Evolutionary conservation across 2,113 vertebrate genomes (phyloP), one percentile per base, ranked within the genome.

Genomic region (Sula dactylatra): DNA sequence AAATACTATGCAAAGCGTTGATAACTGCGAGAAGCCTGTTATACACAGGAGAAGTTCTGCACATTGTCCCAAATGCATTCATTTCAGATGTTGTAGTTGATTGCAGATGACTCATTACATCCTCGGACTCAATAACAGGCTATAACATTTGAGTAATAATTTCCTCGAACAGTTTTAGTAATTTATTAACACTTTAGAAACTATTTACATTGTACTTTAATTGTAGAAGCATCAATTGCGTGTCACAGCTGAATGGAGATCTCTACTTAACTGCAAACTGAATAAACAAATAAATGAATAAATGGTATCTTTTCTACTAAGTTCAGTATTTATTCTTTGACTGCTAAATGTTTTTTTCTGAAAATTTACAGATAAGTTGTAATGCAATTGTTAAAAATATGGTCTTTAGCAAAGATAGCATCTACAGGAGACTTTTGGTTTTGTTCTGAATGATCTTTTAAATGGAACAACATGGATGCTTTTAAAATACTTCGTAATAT

Each of bases 111-210:
- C 55, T 90, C 49, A 25, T 80, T 93, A 70, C 62, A 73, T 83
- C 67, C 70, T 84, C 8, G 5, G 32, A 78, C 59, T 83, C 55
- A 78, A 29, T 72, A 89, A 74, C 36, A 72, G 61, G 52, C 69
- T 82, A 42, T 91, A 94, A 76, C 40, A 79, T 76, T 89, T 92
- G 77, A 90, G 79, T 87, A 96, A 86, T 87, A 86, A 79, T 64
- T 79, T 95, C 44, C 65, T 91, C 54, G 79, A 86, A 71, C 44
- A 65, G 49, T 94, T 86, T 85, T 72, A 82, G 77, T 85, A 94
- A 96, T 94, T 95, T 97, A 94, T 95, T 88, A 95, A 85, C 34
- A 47, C 52, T 82, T 89, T 58, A 69, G 45, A 87, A 89, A 73
- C 40, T 91, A 66, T 93, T 94, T 94, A 89, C 73, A n/a, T 62